Percentiles rank a stretch among this genome's conserved stretches.
Conservation (phyloP, 2,797 vertebrate species). For the Pipistrellus kuhlii region DNA sequence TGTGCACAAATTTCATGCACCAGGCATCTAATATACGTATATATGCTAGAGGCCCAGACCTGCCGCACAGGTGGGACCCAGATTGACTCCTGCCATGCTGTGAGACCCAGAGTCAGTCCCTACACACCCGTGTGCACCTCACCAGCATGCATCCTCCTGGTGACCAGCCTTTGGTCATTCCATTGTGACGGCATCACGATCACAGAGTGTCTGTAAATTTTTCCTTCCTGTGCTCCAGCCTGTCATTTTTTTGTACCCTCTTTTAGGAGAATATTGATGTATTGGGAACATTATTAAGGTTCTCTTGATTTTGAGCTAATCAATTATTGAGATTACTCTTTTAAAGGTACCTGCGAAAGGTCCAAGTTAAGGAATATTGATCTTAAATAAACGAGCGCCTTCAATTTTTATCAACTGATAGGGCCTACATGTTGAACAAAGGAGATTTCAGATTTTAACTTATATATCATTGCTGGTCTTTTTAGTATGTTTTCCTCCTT, state of each 20-base stretch:
- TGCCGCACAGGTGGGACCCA: too few species aligned
- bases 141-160: too few species aligned
- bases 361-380: not conserved
- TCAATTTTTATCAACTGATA: not conserved
- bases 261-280: not conserved
- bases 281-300: not conserved
- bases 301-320: slow-evolving; percentile 30
- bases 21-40: too few species aligned
- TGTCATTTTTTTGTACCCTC: not conserved
- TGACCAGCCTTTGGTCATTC: too few species aligned
- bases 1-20: too few species aligned
- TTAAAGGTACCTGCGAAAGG: not conserved
- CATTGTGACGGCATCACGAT: too few species aligned
- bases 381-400: not conserved
- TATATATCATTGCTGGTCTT: not conserved
- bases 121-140: too few species aligned
- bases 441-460: slow-evolving; percentile 15
- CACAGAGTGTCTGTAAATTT: not conserved
- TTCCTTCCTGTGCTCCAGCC: not conserved
- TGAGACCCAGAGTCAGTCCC: too few species aligned
- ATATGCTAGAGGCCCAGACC: too few species aligned
- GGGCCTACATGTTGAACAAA: not conserved
- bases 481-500: slow-evolving; percentile 17
- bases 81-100: too few species aligned
- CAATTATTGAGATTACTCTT: not conserved